These are phyloP conservation scores for Paramormyrops hopkinsi DNA, from an alignment of 2,797 vertebrate genomes.

Conservation along the genomic window DNA sequence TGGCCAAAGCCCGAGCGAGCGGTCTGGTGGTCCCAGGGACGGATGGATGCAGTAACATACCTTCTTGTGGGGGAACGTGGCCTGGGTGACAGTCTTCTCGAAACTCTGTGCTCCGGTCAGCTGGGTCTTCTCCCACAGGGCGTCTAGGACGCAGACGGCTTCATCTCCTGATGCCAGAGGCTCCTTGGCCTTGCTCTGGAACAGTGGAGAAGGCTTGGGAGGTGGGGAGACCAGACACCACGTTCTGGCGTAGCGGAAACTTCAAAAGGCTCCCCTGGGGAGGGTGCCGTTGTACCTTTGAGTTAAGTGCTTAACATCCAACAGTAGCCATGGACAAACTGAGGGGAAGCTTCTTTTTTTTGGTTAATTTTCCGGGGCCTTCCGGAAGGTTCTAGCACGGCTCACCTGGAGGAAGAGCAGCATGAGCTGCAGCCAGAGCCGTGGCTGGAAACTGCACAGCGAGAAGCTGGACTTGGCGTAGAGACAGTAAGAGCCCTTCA, in stretches of 20 bases:
- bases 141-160: constrained; percentile 69
- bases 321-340: not conserved
- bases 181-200: constrained; percentile 72
- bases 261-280: not conserved
- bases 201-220: not conserved
- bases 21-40: not conserved
- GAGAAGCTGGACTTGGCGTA: constrained; percentile 85
- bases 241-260: not conserved
- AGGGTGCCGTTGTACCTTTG: too few relatives aligned
- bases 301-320: not conserved
- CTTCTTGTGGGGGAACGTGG: constrained; percentile 76
- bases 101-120: constrained; percentile 76
- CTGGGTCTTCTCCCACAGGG: constrained; percentile 81
- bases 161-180: constrained; percentile 67
- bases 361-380: not conserved
- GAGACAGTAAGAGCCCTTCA: constrained; percentile 89
- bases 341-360: not conserved
- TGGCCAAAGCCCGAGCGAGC: not conserved
- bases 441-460: constrained; percentile 77
- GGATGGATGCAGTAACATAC: constrained; percentile 43
- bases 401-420: constrained; percentile 85
- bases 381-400: not conserved
- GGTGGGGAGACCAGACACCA: not conserved
- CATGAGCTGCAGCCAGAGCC: constrained; percentile 91
- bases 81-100: constrained; percentile 77